Conservation (phyloP, 1,140 invertebrate species). For the Chionoecetes opilio region DNA sequence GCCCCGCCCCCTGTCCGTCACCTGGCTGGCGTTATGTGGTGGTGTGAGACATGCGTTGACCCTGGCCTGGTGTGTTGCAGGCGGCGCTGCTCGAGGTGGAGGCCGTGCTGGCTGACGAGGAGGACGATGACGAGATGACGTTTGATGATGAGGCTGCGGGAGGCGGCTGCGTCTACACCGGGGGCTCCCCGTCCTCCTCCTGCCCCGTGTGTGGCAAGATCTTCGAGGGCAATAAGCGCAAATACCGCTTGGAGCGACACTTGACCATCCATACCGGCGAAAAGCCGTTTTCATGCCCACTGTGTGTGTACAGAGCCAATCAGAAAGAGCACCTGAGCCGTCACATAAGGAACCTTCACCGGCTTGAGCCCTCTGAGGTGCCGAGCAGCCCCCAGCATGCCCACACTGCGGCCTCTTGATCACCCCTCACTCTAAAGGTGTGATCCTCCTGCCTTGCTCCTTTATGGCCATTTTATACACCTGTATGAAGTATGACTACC, state of each 20-base stretch:
- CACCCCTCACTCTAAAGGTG: slow-evolving; percentile 67
- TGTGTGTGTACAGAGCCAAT: slow-evolving; percentile 83
- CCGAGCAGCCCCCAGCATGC: slow-evolving; percentile 62
- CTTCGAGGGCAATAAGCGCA: slow-evolving; percentile 79
- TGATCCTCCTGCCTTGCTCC: slow-evolving; percentile 40
- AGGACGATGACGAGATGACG: slow-evolving; percentile 62
- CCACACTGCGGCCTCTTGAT: slow-evolving; percentile 71
- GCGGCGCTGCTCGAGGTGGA: slow-evolving; percentile 75
- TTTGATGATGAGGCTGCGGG: slow-evolving; percentile 41
- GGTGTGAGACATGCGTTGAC: slow-evolving; percentile 71
- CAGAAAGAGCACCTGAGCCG: slow-evolving; percentile 80
- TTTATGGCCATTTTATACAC: slow-evolving; percentile 44
- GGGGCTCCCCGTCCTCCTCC: slow-evolving; percentile 53
- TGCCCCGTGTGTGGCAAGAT: slow-evolving; percentile 79
- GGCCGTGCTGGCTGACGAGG: slow-evolving; percentile 72
- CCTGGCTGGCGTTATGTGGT: slow-evolving; percentile 62
- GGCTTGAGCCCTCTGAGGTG: slow-evolving; percentile 64
- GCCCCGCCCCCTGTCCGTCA: slow-evolving; percentile 49
- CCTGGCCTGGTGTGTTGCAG: slow-evolving; percentile 78
- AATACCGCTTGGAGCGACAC: slow-evolving; percentile 79
- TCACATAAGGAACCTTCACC: slow-evolving; percentile 76
- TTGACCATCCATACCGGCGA: slow-evolving; percentile 83
- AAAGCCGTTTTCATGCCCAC: slow-evolving; percentile 84
- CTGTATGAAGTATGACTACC: slow-evolving; percentile 19
- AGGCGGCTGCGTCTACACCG: slow-evolving; percentile 41